Evolutionary conservation across 2,888 invertebrate genomes (phyloP).

Genomic region (Bugula neritina): DNA sequence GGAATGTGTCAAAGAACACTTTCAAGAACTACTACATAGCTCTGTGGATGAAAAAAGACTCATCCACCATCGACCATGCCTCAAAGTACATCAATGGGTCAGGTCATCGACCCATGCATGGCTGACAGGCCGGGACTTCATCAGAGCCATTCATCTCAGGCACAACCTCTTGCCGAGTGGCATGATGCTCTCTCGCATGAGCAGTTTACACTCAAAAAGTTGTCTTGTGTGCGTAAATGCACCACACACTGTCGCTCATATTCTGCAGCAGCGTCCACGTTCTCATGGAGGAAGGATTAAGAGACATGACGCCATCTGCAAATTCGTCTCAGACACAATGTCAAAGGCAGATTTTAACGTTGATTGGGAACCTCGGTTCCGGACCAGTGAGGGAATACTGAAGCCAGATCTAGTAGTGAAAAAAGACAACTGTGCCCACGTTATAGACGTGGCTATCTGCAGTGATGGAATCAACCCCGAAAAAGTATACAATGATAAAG

Average conservation of each 20-base stretch:
- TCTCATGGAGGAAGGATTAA: not conserved
- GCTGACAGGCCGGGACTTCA: conserved; percentile 1
- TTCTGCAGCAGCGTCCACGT: not conserved
- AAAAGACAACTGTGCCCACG: too few relatives aligned
- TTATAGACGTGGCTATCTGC: too few relatives aligned
- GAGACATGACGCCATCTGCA: not conserved
- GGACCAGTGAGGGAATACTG: too few relatives aligned
- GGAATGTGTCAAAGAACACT: not conserved
- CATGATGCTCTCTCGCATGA: not conserved
- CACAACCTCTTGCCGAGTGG: conserved; percentile 5
- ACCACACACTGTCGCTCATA: not conserved
- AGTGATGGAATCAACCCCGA: too few relatives aligned
- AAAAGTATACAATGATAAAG: too few relatives aligned
- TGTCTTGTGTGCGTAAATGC: conserved; percentile 3
- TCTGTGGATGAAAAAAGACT: conserved; percentile 10
- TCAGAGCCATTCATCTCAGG: not conserved
- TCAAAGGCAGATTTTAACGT: too few relatives aligned
- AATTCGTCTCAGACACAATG: too few relatives aligned
- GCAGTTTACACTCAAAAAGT: not conserved
- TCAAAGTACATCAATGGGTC: not conserved
- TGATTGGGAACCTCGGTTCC: too few relatives aligned
- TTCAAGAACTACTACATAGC: not conserved
- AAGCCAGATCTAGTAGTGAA: too few relatives aligned
- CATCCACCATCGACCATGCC: not conserved
- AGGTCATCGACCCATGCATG: not conserved